A percentile compares a stretch with the other conserved stretches of the same genome.
Conservation (phyloP, 2,797 vertebrate genomes). For the Benthosema pterotum region DNA sequence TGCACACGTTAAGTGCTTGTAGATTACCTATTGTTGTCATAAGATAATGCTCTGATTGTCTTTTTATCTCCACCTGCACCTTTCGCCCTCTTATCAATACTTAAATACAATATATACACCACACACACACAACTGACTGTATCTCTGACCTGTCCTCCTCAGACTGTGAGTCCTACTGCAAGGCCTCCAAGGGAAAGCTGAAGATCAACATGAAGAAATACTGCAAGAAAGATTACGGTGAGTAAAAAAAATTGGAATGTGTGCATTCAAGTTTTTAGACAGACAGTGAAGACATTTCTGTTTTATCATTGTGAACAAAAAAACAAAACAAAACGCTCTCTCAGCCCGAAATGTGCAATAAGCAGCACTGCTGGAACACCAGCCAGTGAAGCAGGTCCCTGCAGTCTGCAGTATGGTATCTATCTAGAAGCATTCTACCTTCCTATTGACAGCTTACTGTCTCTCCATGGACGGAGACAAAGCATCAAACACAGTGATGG, state of each 20-base stretch:
- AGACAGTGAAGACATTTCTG: too few relatives aligned
- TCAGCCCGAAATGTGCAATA: too few relatives aligned
- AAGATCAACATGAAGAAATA: conserved; percentile 99
- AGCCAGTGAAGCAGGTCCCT: neutral
- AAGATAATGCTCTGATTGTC: neutral
- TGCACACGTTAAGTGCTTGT: too few relatives aligned
- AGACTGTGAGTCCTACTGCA: conserved; percentile 97
- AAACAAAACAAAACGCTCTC: too few relatives aligned
- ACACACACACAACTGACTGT: conserved; percentile 15
- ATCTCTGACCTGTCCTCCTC: conserved; percentile 7
- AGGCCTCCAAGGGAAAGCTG: conserved; percentile 97
- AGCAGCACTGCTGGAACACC: too few relatives aligned
- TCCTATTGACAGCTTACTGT: conserved; percentile 72
- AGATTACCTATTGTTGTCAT: too few relatives aligned
- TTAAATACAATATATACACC: too few relatives aligned
- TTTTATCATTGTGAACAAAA: too few relatives aligned
- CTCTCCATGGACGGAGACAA: conserved; percentile 64
- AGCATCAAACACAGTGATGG: conserved; percentile 66
- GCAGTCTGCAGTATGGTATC: conserved; percentile 63
- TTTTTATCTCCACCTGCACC: neutral
- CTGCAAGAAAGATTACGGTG: conserved; percentile 99
- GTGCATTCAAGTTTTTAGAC: too few relatives aligned
- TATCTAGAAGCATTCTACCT: conserved; percentile 42
- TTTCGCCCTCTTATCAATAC: neutral
- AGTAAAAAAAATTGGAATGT: conserved; percentile 62